phyloP scores from a whole-genome alignment of 1,140 invertebrate species.

The Drosophila arizonae region DNA sequence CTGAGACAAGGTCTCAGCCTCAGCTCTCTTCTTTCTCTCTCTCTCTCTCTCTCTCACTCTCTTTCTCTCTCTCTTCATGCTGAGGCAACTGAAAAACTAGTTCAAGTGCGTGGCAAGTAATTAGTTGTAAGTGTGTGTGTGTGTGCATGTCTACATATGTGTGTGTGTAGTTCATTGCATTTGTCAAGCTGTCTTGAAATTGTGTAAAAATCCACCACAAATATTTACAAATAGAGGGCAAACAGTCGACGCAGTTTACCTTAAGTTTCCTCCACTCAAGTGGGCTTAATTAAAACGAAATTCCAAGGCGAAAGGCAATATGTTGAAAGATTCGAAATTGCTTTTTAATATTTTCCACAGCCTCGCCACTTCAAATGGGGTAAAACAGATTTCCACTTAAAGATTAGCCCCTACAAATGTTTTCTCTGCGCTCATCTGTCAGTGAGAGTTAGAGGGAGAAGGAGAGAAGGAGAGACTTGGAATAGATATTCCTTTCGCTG shows the following conservation, averaged over 20 bases:
- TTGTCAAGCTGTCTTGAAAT: constrained; percentile 39
- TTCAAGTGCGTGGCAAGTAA: constrained; percentile 72
- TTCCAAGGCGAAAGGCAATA: constrained; percentile 17
- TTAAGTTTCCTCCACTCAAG: constrained; percentile 46
- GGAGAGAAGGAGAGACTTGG: too few species aligned
- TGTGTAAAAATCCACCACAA: constrained; percentile 48
- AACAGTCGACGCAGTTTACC: constrained; percentile 47
- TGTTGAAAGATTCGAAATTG: constrained; percentile 58
- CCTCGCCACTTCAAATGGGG: constrained; percentile 22
- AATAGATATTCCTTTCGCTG: too few species aligned
- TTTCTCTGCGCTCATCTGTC: constrained; percentile 7
- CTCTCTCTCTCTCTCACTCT: too few species aligned
- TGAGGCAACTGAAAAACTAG: constrained; percentile 54
- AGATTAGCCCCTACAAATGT: constrained; percentile 40
- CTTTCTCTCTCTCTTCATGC: constrained; percentile 3
- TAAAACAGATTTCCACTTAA: constrained; percentile 59
- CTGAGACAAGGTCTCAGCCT: constrained; percentile 47
- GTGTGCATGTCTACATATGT: neutral
- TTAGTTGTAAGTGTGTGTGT: constrained; percentile 47
- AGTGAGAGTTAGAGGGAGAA: too few species aligned
- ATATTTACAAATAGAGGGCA: constrained; percentile 57
- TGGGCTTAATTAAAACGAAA: constrained; percentile 66
- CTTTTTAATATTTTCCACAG: constrained; percentile 74
- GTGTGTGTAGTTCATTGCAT: constrained; percentile 6
- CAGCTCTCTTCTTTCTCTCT: too few species aligned